These are phyloP conservation scores for Halictus rubicundus DNA, from an alignment of 1,140 invertebrate species.

Conservation along the genomic window DNA sequence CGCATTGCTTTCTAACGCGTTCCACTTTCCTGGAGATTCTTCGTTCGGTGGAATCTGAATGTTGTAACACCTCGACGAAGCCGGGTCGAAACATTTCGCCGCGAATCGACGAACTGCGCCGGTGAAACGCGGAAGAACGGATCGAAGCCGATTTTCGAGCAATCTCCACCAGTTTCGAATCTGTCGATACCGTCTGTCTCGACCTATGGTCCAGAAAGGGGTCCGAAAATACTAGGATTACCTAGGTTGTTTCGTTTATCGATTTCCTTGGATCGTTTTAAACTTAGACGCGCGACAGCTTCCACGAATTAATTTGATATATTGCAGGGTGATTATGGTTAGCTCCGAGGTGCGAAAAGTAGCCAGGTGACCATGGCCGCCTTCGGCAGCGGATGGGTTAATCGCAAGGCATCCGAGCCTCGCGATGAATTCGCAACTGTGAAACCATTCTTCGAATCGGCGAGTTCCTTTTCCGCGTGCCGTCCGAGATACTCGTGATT, in stretches of 20 bases:
- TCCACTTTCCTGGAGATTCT: slow-evolving; percentile 61
- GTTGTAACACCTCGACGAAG: slow-evolving; percentile 38
- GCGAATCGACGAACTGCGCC: background rate
- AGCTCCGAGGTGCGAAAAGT: no score
- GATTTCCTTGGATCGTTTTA: no score
- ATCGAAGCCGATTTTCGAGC: background rate
- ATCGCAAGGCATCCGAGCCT: background rate
- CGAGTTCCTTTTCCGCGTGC: slow-evolving; percentile 3
- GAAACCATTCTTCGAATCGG: background rate
- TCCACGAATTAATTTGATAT: no score
- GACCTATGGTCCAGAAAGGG: no score
- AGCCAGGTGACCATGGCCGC: no score
- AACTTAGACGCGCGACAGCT: no score
- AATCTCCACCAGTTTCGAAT: no score
- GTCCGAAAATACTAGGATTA: no score
- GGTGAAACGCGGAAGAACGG: slow-evolving; percentile 5
- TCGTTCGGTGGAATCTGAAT: slow-evolving; percentile 34
- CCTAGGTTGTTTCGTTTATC: no score
- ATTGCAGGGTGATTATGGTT: no score
- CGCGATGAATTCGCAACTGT: background rate
- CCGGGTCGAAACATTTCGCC: slow-evolving; percentile 17
- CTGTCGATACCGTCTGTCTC: no score
- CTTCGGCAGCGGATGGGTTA: background rate
- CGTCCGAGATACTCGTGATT: background rate
- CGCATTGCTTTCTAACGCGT: slow-evolving; percentile 55